phyloP scores from a whole-genome alignment of 2,888 invertebrate species.

The Ichneumoninae sp. region DNA sequence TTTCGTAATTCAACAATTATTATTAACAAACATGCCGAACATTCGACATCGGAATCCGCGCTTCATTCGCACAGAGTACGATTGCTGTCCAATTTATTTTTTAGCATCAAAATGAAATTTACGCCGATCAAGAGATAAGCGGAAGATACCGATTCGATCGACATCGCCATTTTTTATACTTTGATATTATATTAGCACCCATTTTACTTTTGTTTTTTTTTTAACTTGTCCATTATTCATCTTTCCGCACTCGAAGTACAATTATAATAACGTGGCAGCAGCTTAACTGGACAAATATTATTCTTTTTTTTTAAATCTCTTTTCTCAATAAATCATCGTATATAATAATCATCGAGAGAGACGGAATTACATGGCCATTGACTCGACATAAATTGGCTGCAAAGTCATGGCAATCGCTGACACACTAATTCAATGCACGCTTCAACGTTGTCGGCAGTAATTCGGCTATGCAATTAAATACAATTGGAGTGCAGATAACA shows the following conservation, averaged over 20 bases:
- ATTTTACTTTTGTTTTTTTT: not conserved
- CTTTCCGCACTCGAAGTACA: slow-evolving; percentile 10
- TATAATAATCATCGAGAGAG: slow-evolving; percentile 8
- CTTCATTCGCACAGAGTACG: slow-evolving; percentile 14
- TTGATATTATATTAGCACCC: slow-evolving; percentile 46
- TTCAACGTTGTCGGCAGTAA: slow-evolving; percentile 66
- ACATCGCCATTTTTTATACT: slow-evolving; percentile 2
- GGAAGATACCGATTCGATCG: slow-evolving; percentile 11
- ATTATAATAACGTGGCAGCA: slow-evolving; percentile 45
- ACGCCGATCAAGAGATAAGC: slow-evolving; percentile 5
- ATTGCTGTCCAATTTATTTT: slow-evolving; percentile 21
- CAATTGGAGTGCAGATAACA: slow-evolving; percentile 38
- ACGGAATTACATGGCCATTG: slow-evolving; percentile 37
- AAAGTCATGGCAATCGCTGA: slow-evolving; percentile 54
- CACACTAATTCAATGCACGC: slow-evolving; percentile 39
- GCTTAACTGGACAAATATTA: slow-evolving; percentile 48
- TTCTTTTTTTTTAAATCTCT: not conserved
- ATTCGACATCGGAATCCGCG: slow-evolving; percentile 25
- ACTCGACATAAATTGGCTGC: slow-evolving; percentile 40
- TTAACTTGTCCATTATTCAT: slow-evolving; percentile 13
- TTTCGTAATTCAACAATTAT: slow-evolving; percentile 42
- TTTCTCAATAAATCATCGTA: slow-evolving; percentile 20
- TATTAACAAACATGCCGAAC: slow-evolving; percentile 32
- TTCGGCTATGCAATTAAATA: slow-evolving; percentile 52
- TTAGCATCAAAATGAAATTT: slow-evolving; percentile 14